Evolutionary conservation across 2,797 vertebrate species (phyloP), one percentile per base, ranked within the genome.

Genomic region (Leuciscus waleckii): DNA sequence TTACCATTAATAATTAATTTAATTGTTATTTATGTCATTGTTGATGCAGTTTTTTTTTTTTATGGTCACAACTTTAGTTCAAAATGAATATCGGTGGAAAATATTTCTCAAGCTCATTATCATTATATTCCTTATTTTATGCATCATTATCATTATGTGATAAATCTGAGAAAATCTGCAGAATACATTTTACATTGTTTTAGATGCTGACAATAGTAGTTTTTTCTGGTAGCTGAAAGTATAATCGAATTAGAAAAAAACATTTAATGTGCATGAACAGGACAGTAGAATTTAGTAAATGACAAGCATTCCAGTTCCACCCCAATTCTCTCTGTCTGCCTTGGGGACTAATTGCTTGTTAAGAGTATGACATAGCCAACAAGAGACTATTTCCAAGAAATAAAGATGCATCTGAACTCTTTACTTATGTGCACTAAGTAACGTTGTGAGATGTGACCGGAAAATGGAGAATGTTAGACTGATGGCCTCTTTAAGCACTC

Each of bases 401-500:
- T 49, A 49, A 49, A 23, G 9, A n/a, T 10, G 21, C 54, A 58
- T 58, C 23, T n/a, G 54, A n/a, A n/a, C 16, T 58, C 54, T 58
- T 58, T 23, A 58, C n/a, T 58, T 58, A 4, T 56, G 54, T 17
- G 16, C 46, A 17, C 16, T 70, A 17, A 54, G 63, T 43, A 71
- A 21, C 16, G 6, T 8, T 58, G n/a, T 68, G 67, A 70, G 67
- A 70, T 81, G 61, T 79, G 63, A 58, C 35, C 10, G 16, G 35
- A 71, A 56, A 81, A 75, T 83, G 74, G 32, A 67, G 58, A 90
- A 83, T n/a, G 0, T 82, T 86, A 88, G 87, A 90, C 37, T 79
- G 56, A 91, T 88, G 79, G 87, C 88, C 88, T 78, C 80, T 84
- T 81, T 85, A 56, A 32, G 54, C 11, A 23, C 84, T 85, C 86